A percentile compares a stretch with the other conserved stretches of the same genome.
phyloP scores from a whole-genome alignment of 2,113 vertebrate genomes.

The Callocephalon fimbriatum region DNA sequence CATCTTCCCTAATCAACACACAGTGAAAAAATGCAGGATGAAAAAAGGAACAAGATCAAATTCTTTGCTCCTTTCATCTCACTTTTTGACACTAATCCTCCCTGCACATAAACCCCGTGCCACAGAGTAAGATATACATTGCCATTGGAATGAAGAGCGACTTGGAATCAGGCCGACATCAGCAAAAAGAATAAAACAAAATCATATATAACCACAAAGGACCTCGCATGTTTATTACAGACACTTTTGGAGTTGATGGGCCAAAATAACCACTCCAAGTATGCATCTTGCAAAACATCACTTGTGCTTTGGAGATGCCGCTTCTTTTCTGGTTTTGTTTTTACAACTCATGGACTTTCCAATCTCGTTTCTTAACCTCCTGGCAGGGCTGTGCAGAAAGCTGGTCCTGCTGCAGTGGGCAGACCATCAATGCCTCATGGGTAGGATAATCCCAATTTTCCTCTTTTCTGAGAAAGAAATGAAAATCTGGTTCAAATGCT shows the following conservation, averaged over 20 bases:
- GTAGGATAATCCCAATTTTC: background rate
- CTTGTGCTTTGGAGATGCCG: slow-evolving; percentile 46
- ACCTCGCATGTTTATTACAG: slow-evolving; percentile 46
- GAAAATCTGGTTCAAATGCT: background rate
- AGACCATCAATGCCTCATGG: background rate
- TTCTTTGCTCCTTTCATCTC: slow-evolving; percentile 52
- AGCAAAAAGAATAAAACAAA: slow-evolving; percentile 29
- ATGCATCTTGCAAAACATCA: slow-evolving; percentile 64
- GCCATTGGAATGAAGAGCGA: slow-evolving; percentile 6
- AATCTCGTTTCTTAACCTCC: slow-evolving; percentile 7
- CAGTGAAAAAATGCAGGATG: background rate
- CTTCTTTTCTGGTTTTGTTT: slow-evolving; percentile 45
- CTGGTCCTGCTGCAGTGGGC: background rate
- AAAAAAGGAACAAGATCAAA: slow-evolving; percentile 10
- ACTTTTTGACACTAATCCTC: slow-evolving; percentile 67
- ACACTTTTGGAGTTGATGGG: slow-evolving; percentile 50
- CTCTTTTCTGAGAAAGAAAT: slow-evolving; percentile 20
- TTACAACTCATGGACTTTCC: slow-evolving; percentile 6
- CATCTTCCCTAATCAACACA: background rate
- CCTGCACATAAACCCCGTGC: slow-evolving; percentile 24
- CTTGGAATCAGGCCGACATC: slow-evolving; percentile 37
- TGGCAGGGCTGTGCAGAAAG: background rate
- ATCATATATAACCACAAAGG: slow-evolving; percentile 47
- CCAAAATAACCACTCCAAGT: slow-evolving; percentile 65
- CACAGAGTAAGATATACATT: slow-evolving; percentile 53